phyloP scores from a whole-genome alignment of 2,888 invertebrate genomes.

The Mimachlamys varia region DNA sequence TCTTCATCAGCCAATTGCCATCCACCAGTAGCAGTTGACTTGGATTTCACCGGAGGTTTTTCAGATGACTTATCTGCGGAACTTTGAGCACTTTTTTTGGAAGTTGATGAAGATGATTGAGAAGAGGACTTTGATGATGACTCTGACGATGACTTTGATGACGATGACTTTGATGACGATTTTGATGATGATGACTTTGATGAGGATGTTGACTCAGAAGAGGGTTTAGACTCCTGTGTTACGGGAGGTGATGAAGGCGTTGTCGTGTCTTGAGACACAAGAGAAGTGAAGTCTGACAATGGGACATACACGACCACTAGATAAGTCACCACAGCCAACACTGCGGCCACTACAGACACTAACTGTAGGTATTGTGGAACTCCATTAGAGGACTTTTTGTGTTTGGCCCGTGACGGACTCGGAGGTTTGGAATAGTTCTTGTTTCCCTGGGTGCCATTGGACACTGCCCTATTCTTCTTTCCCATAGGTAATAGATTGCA shows the following conservation, averaged over 20 bases:
- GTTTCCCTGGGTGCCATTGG: slow-evolving; percentile 2
- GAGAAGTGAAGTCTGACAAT: not conserved
- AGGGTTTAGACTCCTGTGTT: not conserved
- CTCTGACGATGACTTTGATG: not conserved
- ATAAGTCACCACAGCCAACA: not conserved
- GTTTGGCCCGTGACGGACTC: not conserved
- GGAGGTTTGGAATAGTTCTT: not conserved
- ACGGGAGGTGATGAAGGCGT: not conserved
- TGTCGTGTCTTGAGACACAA: not conserved
- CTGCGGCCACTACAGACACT: not conserved
- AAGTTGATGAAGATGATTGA: not conserved
- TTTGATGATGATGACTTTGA: not conserved
- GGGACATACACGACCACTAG: not conserved
- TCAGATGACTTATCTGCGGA: not conserved
- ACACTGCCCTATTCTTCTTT: not conserved
- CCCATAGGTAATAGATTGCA: slow-evolving; percentile 5
- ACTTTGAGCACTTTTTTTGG: not conserved
- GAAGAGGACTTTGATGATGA: not conserved
- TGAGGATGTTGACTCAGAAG: not conserved
- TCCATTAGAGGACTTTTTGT: not conserved
- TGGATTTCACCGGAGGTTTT: not conserved
- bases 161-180: not conserved
- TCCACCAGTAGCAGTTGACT: slow-evolving; percentile 51
- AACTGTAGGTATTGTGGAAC: not conserved
- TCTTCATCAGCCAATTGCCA: slow-evolving; percentile 66